Evolutionary conservation across 2,113 vertebrate species (phyloP).

Genomic region (Leucopsar rothschildi): DNA sequence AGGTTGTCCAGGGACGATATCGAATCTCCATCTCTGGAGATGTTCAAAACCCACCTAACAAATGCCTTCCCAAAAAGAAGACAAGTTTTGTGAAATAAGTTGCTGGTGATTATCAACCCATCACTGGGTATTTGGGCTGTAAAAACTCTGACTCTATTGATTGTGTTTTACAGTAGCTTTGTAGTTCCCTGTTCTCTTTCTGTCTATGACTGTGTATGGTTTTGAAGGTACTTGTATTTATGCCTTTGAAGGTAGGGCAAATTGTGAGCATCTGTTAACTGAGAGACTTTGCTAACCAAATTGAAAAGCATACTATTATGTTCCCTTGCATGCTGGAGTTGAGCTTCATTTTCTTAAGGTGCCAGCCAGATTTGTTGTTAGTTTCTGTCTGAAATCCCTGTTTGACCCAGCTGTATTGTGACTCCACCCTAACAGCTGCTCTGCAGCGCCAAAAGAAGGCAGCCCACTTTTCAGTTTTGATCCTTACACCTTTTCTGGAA

Average conservation of each 20-base stretch:
- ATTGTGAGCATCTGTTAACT: background rate
- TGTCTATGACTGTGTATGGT: accelerated
- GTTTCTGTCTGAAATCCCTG: background rate
- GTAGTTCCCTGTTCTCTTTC: background rate
- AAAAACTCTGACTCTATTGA: background rate
- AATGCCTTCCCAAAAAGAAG: background rate
- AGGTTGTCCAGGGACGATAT: background rate
- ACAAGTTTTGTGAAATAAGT: background rate
- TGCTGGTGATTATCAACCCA: background rate
- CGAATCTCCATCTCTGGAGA: background rate
- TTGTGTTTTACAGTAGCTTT: background rate
- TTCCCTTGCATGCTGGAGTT: background rate
- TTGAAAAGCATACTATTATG: background rate
- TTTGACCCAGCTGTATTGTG: background rate
- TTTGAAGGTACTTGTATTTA: background rate
- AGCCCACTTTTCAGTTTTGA: background rate
- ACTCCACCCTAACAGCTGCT: background rate
- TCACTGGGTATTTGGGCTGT: background rate
- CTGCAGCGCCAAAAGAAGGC: background rate
- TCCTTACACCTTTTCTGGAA: background rate
- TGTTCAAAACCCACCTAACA: background rate
- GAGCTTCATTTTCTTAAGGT: background rate
- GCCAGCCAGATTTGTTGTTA: background rate
- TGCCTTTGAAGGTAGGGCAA: background rate
- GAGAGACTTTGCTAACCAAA: background rate